Conservation (phyloP, 2,113 vertebrate genomes). For the Puma concolor region DNA sequence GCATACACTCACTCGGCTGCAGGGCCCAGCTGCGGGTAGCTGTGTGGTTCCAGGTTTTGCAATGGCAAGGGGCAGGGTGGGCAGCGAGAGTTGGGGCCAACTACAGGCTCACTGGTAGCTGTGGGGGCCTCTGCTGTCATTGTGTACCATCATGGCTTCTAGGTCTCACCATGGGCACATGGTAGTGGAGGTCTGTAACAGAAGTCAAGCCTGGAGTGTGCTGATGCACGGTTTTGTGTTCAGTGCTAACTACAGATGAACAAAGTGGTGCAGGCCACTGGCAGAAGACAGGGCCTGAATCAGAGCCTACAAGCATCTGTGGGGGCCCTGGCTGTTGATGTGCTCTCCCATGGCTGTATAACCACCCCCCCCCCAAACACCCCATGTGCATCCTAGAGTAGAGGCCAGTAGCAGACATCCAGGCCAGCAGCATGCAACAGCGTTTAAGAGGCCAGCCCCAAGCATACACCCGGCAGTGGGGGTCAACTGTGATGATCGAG, state of each 20-base stretch:
- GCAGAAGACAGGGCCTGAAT: background rate
- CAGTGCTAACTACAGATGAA: background rate
- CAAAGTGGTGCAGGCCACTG: too few relatives aligned
- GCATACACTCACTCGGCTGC: background rate
- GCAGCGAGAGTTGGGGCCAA: background rate
- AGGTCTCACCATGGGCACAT: background rate
- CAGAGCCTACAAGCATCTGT: background rate
- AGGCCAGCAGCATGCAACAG: background rate
- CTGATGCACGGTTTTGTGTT: background rate
- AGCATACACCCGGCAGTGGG: too few relatives aligned
- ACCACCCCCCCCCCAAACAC: accelerated
- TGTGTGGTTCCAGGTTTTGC: background rate
- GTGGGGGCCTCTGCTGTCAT: background rate
- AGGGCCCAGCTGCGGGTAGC: background rate
- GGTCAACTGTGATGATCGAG: background rate
- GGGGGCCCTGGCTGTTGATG: background rate
- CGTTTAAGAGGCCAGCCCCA: background rate
- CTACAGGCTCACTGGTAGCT: background rate
- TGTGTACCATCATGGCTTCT: too few relatives aligned
- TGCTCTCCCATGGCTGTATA: too few relatives aligned
- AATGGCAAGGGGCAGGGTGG: too few relatives aligned
- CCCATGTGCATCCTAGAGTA: background rate
- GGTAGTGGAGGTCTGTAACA: background rate
- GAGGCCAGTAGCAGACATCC: background rate
- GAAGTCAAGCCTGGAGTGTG: background rate